These are phyloP conservation scores for Drosophila suboccidentalis DNA, from an alignment of 2,888 invertebrate species.

Conservation along the genomic window DNA sequence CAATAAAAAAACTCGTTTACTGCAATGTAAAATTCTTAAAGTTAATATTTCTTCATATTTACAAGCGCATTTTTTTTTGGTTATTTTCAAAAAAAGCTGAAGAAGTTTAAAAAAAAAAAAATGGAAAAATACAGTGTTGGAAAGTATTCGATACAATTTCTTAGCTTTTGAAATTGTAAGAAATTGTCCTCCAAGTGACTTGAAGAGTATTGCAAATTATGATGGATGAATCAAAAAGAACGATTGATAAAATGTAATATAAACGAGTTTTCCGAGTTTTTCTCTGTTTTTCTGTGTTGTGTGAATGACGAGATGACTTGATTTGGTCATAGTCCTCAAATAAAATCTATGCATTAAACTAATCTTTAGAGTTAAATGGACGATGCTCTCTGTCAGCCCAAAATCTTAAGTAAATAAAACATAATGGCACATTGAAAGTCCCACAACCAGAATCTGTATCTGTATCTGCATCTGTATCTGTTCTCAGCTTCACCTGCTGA, in stretches of 20 bases:
- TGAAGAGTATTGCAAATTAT: neutral
- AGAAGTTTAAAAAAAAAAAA: neutral
- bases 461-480: conserved; percentile 45
- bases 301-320: conserved; percentile 5
- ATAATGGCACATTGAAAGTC: conserved; percentile 76
- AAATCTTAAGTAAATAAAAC: conserved; percentile 63
- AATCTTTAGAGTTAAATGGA: conserved; percentile 32
- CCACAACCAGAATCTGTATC: conserved; percentile 65
- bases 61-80: conserved; percentile 9
- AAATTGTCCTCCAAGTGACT: neutral
- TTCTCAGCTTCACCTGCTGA: neutral
- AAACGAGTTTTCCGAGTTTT: neutral
- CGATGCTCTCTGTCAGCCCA: conserved; percentile 10
- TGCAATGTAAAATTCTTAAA: neutral
- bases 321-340: conserved; percentile 23
- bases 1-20: conserved; percentile 1
- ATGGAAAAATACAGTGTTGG: conserved; percentile 5
- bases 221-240: neutral
- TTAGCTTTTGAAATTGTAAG: neutral
- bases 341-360: conserved; percentile 21
- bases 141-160: neutral
- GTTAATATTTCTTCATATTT: conserved; percentile 3
- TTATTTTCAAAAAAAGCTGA: neutral
- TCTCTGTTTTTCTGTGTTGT: too few species aligned
- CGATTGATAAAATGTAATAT: too few species aligned